Evolutionary conservation across 64 coral and sea anemone genomes (phyloP).

Genomic region (Cladopsammia gracilis): DNA sequence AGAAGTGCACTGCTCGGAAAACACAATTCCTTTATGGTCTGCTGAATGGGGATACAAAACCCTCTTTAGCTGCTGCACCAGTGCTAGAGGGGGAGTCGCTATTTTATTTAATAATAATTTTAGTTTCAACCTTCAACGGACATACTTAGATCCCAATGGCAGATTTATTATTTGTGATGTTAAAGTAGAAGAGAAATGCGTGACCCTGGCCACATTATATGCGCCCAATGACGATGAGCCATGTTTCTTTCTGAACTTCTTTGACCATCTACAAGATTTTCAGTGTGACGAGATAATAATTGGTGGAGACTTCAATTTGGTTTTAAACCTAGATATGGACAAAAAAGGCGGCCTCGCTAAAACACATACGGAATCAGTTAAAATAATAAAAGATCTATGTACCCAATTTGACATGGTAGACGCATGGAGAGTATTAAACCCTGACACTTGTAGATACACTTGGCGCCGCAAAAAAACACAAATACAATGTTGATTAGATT

Average conservation of each 20-base stretch:
- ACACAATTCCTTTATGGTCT: not conserved
- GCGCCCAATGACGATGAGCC: slow-evolving; percentile 24
- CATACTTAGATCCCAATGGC: not conserved
- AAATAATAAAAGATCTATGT: not conserved
- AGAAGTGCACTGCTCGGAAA: no score
- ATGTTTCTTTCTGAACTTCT: not conserved
- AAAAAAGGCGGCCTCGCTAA: not conserved
- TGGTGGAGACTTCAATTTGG: slow-evolving; percentile 8
- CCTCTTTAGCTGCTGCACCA: not conserved
- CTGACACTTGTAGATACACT: not conserved
- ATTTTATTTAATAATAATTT: not conserved
- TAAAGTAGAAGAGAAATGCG: not conserved
- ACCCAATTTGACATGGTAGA: slow-evolving; percentile 6
- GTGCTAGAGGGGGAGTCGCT: not conserved
- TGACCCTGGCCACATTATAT: slow-evolving; percentile 12
- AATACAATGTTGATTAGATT: not conserved
- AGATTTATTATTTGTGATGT: not conserved
- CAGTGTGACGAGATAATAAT: slow-evolving; percentile 22
- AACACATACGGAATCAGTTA: not conserved
- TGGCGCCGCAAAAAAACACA: not conserved
- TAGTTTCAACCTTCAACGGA: not conserved
- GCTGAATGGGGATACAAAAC: not conserved
- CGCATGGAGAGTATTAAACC: slow-evolving; percentile 26
- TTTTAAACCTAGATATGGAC: slow-evolving; percentile 3
- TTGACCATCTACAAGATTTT: not conserved